Conservation (phyloP, 2,888 invertebrate species). For the Gibbula magus region DNA sequence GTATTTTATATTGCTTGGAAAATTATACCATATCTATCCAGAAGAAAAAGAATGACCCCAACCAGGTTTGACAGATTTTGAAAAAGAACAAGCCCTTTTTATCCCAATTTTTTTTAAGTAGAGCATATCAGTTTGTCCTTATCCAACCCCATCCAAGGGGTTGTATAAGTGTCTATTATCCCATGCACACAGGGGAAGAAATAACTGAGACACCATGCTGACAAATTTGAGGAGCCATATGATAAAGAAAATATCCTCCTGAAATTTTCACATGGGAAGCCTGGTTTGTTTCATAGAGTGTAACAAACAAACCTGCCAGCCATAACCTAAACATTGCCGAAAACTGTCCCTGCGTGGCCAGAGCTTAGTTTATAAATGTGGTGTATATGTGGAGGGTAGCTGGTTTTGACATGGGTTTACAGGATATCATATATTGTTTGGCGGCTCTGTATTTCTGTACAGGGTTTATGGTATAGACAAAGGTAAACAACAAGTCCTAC, state of each 20-base stretch:
- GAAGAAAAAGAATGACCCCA: too few species aligned
- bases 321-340: constrained; percentile 4
- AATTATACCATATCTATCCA: too few species aligned
- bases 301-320: constrained; percentile 13
- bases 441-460: constrained; percentile 9
- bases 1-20: too few species aligned
- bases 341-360: background rate
- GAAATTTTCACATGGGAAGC: constrained; percentile 3
- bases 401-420: constrained; percentile 18
- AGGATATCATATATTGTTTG: constrained; percentile 23
- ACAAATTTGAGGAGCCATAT: too few species aligned
- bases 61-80: too few species aligned
- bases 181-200: too few species aligned
- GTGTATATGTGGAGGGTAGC: constrained; percentile 6
- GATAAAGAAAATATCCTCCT: background rate
- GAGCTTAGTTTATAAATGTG: background rate
- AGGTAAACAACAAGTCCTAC: constrained; percentile 14
- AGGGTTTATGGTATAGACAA: constrained; percentile 1
- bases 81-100: too few species aligned
- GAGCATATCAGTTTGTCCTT: too few species aligned
- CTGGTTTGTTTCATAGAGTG: background rate
- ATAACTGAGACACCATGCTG: too few species aligned
- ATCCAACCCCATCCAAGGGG: too few species aligned
- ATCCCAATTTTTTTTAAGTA: too few species aligned
- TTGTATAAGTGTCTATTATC: too few species aligned